Evolutionary conservation across 2,113 vertebrate genomes (phyloP).

Genomic region (Eurystomus gularis): DNA sequence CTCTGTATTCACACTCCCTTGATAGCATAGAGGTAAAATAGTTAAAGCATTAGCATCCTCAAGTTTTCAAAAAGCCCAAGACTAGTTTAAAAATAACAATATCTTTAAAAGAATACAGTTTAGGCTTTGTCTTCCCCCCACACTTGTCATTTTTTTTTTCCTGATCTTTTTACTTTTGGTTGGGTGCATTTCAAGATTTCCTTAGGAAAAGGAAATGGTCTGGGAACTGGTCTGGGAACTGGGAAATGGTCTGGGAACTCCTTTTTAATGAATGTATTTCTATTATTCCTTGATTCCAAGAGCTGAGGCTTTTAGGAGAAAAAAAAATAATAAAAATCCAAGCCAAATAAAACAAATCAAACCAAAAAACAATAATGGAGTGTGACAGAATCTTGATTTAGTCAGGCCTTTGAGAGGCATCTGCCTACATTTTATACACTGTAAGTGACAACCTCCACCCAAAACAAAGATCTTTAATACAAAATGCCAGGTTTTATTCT

Average conservation of each 20-base stretch:
- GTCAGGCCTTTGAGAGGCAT: neutral
- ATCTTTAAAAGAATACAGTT: neutral
- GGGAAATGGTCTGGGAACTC: neutral
- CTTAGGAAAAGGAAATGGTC: neutral
- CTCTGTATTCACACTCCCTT: neutral
- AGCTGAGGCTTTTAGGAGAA: neutral
- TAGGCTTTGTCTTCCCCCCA: accelerated
- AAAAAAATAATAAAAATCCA: neutral
- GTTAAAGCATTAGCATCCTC: neutral
- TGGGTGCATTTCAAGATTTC: neutral
- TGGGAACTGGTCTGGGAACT: too few relatives aligned
- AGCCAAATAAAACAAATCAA: neutral
- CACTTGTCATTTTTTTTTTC: neutral
- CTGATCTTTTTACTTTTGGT: neutral
- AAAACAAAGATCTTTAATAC: neutral
- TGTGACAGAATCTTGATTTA: neutral
- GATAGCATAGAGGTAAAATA: neutral
- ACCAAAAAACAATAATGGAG: neutral
- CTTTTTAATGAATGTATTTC: neutral
- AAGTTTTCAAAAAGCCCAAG: neutral
- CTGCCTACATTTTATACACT: neutral
- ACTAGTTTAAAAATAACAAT: neutral
- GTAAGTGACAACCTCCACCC: neutral
- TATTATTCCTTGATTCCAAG: neutral
- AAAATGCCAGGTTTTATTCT: neutral